Conservation (phyloP, 2,797 vertebrate genomes). For the Pteronotus mesoamericanus region DNA sequence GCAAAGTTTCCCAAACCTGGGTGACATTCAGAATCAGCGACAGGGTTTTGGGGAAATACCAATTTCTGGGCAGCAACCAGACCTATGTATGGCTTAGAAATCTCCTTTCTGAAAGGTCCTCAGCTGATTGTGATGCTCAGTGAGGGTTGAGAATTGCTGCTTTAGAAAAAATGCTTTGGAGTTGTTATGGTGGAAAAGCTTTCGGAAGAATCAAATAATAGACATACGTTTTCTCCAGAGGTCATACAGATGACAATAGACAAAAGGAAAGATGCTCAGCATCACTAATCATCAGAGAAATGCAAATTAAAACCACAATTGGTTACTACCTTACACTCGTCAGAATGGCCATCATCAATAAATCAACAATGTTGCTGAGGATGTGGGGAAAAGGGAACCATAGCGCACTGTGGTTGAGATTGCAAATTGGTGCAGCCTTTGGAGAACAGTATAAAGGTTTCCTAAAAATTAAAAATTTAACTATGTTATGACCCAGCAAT, state of each 20-base stretch:
- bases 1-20: not conserved
- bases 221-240: not conserved
- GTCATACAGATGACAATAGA: not conserved
- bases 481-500: not conserved
- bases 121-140: not conserved
- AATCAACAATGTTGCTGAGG: not conserved
- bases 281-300: not conserved
- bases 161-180: not conserved
- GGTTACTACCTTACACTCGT: not conserved
- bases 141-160: not conserved
- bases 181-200: not conserved
- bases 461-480: not conserved
- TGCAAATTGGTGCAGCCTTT: not conserved
- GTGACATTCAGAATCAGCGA: not conserved
- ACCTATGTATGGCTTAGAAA: not conserved
- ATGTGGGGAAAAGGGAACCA: not conserved
- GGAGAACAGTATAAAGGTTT: not conserved
- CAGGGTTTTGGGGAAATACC: not conserved
- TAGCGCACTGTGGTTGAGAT: not conserved
- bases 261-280: not conserved
- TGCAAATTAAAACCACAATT: not conserved
- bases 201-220: not conserved
- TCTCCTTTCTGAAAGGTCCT: not conserved
- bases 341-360: not conserved
- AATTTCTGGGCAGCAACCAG: not conserved